Evolutionary conservation across 2,888 invertebrate species (phyloP), one percentile per base, ranked within the genome.

Genomic region (Stenodema calcarata): DNA sequence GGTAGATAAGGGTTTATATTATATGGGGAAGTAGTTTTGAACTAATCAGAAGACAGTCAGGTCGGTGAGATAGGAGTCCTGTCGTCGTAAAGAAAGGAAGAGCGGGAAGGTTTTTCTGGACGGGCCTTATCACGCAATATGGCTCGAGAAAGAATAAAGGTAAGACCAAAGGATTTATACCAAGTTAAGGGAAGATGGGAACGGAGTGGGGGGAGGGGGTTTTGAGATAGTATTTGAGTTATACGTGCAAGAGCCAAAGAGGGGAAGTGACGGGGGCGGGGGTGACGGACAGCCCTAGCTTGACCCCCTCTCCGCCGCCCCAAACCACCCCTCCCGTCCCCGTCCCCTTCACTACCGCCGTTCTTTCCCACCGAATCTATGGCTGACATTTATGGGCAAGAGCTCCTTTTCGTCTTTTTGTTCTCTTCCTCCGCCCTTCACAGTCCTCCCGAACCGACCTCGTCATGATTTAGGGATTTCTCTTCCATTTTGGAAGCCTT

Each of bases 401-500:
- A 69, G 82, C 86, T 87, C 88, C 88, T 88, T 62, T 89, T 87
- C 87, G 87, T 88, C 88, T 88, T 89, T 88, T 88, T 88, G 88
- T 88, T 88, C 88, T 88, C 76, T 75, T 42, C 87, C 79, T 41
- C 62, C 81, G 14, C 42, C 86, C 75, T 28, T 27, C 87, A 73
- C 78, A 86, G 18, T 30, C 78, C 85, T 75, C n/a, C 76, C 50
- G 62, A 9, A 12, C 69, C 9, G 30, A 42, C 73, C 47, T 54
- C 78, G 86, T 85, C 84, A 88, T 89, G 89, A 89, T 89, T 89
- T 89, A 89, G 86, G 86, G 88, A 87, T 87, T 88, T 87, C 89
- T 88, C 89, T 87, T 88, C 89, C 89, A 89, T 89, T 89, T 88
- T 89, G 89, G 89, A 89, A 89, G 89, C 87, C 88, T 89, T 89